Base-by-base conservation (phyloP, 2,888 invertebrate genomes). In the Melieria crassipennis region DNA sequence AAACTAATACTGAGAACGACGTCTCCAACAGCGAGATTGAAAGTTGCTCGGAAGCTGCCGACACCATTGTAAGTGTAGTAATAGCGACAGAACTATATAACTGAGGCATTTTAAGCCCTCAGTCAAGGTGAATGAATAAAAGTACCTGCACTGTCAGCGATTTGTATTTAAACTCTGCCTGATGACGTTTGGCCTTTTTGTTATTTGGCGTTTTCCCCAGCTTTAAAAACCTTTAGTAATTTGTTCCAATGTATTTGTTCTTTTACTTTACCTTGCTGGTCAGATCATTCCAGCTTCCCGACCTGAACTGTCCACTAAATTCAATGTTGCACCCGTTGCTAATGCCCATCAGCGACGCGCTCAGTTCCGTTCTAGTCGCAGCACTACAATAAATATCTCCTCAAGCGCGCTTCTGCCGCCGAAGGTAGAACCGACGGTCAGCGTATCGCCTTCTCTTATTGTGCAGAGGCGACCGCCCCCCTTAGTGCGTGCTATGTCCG, bases 401-500 rank as follows among this genome's bases (percentile, higher is more conserved):
- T 11, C 11, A 9, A 50, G 9, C 50, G 11, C 30, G 30, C 30
- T 30, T 30, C 2, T 30, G 3, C 30, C 30, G 30, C 30, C 30
- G 30, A 10, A 42, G 13, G 13, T 16, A 7, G 9, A 50, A 3
- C 5, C 63, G 13, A 10, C 64, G 4, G 50, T 64, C 64, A 57
- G 56, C 10, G 77, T 77, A 13, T 77, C 80, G 13, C 80, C 83
- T 43, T 81, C 84, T 4, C 63, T 84, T 69, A 83, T 80, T 1
- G 79, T 85, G 50, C 82, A 83, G 72, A 79, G 82, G 55, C 75
- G 70, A 58, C 84, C 85, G 62, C 83, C 86, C 70, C 86, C 86
- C 45, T 77, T 87, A 79, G 81, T 85, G 70, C 86, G 87, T 77
- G 87, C 87, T 79, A 87, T 87, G 87, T 87, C 87, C 75, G 87